phyloP scores from a whole-genome alignment of 2,797 vertebrate genomes.

The Echeneis naucrates region DNA sequence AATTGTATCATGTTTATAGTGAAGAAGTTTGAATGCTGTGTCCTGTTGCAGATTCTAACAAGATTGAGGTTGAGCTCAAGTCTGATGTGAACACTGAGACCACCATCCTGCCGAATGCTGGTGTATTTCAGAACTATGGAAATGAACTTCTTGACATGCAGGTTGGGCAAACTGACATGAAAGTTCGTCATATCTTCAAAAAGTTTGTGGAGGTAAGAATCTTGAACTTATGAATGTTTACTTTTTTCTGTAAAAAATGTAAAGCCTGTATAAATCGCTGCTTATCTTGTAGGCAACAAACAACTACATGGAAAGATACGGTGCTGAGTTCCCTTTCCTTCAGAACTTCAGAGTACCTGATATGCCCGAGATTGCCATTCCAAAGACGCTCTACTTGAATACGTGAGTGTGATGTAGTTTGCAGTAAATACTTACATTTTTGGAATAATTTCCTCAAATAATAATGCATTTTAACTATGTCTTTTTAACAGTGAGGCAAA shows the following conservation, averaged over 20 bases:
- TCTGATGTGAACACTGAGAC: slow-evolving; percentile 84
- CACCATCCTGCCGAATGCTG: slow-evolving; percentile 64
- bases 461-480: slow-evolving; percentile 21
- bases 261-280: slow-evolving; percentile 9
- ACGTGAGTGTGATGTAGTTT: slow-evolving; percentile 79
- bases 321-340: slow-evolving; percentile 84
- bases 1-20: not conserved
- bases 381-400: slow-evolving; percentile 91
- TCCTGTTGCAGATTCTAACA: slow-evolving; percentile 84
- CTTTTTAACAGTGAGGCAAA: slow-evolving; percentile 85
- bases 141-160: slow-evolving; percentile 84
- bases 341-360: slow-evolving; percentile 85
- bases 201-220: slow-evolving; percentile 86
- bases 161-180: slow-evolving; percentile 89
- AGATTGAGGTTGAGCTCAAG: slow-evolving; percentile 87
- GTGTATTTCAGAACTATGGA: slow-evolving; percentile 73
- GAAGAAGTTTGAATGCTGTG: not conserved
- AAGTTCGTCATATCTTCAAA: slow-evolving; percentile 86
- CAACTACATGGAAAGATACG: slow-evolving; percentile 87
- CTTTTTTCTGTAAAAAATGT: not conserved
- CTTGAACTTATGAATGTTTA: not conserved
- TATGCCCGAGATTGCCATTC: slow-evolving; percentile 85
- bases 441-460: not conserved
- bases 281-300: slow-evolving; percentile 82
- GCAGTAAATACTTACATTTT: not conserved